A percentile compares a stretch with the other conserved stretches of the same genome.
Evolutionary conservation across 2,888 invertebrate genomes (phyloP).

Genomic region (Noctua fimbriata): DNA sequence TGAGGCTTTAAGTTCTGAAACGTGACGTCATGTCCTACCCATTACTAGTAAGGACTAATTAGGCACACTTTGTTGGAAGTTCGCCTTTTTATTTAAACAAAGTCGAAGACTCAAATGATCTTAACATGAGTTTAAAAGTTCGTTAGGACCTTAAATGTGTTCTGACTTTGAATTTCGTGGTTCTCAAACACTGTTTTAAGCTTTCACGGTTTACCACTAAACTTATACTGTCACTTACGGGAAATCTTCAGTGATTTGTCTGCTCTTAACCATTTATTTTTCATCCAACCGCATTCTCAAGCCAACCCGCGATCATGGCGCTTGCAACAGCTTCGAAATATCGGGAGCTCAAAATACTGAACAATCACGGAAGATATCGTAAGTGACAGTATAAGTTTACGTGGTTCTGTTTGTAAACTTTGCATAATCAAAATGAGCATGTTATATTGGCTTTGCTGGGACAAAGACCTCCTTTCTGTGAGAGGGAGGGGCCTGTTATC

Average conservation of each 20-base stretch:
- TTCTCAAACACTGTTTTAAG: too few species aligned
- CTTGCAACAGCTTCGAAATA: too few species aligned
- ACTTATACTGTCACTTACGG: too few species aligned
- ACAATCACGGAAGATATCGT: too few species aligned
- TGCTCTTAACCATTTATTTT: too few species aligned
- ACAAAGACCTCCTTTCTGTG: background rate
- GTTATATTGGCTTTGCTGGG: background rate
- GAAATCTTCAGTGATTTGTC: too few species aligned
- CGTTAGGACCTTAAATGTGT: constrained; percentile 31
- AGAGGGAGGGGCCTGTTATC: background rate
- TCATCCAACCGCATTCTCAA: too few species aligned
- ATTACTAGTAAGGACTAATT: constrained; percentile 54
- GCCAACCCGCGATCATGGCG: too few species aligned
- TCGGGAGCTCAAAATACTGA: too few species aligned
- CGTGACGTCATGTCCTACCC: constrained; percentile 51
- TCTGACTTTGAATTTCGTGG: constrained; percentile 24
- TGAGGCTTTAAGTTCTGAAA: constrained; percentile 42
- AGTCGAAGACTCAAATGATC: constrained; percentile 45
- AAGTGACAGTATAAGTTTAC: too few species aligned
- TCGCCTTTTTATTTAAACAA: constrained; percentile 59
- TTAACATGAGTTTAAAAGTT: constrained; percentile 30
- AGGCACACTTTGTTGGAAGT: constrained; percentile 49
- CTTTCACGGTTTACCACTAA: too few species aligned
- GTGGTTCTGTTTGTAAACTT: constrained; percentile 14
- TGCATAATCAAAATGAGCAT: background rate